phyloP scores from a whole-genome alignment of 2,888 invertebrate genomes.

The Nomada goodeniana region DNA sequence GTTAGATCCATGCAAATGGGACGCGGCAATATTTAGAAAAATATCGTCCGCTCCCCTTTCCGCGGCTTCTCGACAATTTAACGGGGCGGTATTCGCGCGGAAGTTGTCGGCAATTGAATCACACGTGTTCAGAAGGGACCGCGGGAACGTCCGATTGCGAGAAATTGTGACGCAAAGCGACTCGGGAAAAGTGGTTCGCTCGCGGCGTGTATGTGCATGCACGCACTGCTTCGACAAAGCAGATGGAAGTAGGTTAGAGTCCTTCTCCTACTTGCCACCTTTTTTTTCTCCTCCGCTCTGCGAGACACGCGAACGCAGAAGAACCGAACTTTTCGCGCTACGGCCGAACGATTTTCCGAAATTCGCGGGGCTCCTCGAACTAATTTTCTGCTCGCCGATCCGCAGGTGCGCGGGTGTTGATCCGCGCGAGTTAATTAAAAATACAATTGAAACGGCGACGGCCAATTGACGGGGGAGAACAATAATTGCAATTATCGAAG shows the following conservation, averaged over 20 bases:
- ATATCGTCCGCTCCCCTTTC: too few relatives aligned
- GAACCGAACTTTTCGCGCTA: not conserved
- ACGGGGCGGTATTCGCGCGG: not conserved
- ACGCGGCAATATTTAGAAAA: too few relatives aligned
- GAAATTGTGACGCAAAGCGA: not conserved
- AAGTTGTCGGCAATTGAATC: slow-evolving; percentile 34
- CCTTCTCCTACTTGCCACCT: not conserved
- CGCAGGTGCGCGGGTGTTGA: not conserved
- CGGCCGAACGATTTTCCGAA: too few relatives aligned
- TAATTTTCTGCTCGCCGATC: not conserved
- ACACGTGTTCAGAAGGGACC: not conserved
- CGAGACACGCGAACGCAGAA: not conserved
- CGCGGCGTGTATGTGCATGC: not conserved
- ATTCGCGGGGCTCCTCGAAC: not conserved
- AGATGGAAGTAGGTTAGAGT: slow-evolving; percentile 55
- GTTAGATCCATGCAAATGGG: too few relatives aligned
- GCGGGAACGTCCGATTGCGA: not conserved
- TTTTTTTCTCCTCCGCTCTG: slow-evolving; percentile 7
- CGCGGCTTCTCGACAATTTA: not conserved
- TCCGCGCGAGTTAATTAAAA: slow-evolving; percentile 56
- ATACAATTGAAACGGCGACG: slow-evolving; percentile 55
- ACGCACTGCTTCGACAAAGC: slow-evolving; percentile 31
- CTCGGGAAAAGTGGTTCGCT: not conserved
- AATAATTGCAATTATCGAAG: slow-evolving; percentile 70
- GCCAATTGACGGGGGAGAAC: slow-evolving; percentile 62